Evolutionary conservation across 1,140 invertebrate species (phyloP).

Genomic region (Caenorhabditis brenneri): DNA sequence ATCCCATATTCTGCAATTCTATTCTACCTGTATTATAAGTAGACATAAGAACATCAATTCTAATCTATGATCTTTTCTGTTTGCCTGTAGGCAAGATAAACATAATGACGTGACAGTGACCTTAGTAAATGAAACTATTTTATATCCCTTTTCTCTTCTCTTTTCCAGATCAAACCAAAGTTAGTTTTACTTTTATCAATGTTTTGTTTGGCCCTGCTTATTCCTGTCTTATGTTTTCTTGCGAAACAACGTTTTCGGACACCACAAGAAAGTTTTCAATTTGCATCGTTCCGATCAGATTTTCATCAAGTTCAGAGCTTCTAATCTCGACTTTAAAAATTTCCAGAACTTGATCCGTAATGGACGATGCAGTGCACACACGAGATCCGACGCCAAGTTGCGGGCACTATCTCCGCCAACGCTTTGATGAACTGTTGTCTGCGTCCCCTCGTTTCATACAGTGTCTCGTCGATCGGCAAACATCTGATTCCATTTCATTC

Average conservation of each 20-base stretch:
- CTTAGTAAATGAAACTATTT: not conserved
- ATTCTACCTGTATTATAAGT: too few relatives aligned
- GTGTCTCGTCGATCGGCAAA: not conserved
- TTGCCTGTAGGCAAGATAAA: not conserved
- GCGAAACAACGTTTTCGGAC: too few relatives aligned
- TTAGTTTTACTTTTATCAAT: not conserved
- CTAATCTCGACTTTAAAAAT: too few relatives aligned
- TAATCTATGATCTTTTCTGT: not conserved
- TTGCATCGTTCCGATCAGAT: too few relatives aligned
- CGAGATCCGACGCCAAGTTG: not conserved
- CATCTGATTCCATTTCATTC: constrained; percentile 26
- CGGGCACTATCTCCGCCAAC: not conserved
- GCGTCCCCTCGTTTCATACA: not conserved
- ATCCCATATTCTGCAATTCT: too few relatives aligned
- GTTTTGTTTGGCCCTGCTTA: too few relatives aligned
- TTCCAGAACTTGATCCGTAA: not conserved
- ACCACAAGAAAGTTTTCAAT: too few relatives aligned
- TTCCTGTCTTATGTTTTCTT: too few relatives aligned
- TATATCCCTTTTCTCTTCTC: not conserved
- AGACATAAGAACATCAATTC: not conserved
- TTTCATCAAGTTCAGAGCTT: too few relatives aligned
- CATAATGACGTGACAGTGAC: not conserved
- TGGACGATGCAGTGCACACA: not conserved
- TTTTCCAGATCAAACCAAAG: not conserved
- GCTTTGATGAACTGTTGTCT: constrained; percentile 20